These are phyloP conservation scores for Clarias gariepinus DNA, from an alignment of 2,113 vertebrate genomes.

Conservation along the genomic window DNA sequence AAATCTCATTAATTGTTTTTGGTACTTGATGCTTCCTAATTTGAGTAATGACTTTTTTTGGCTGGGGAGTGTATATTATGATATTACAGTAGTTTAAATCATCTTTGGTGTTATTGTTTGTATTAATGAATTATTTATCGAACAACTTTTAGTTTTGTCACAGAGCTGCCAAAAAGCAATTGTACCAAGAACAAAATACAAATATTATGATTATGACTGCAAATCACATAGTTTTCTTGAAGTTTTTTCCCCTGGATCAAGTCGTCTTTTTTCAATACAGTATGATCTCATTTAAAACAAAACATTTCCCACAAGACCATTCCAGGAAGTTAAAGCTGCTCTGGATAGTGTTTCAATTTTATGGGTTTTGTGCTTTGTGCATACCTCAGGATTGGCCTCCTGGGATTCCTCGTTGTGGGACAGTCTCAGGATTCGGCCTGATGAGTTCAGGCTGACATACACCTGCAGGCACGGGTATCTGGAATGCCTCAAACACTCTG, in stretches of 20 bases:
- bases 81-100: too few relatives aligned
- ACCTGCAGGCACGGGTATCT: conserved; percentile 93
- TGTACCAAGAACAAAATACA: neutral
- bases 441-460: conserved; percentile 85
- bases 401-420: conserved; percentile 88
- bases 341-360: neutral
- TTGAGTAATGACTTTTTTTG: too few relatives aligned
- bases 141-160: too few relatives aligned
- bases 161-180: neutral
- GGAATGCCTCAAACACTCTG: conserved; percentile 87
- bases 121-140: too few relatives aligned
- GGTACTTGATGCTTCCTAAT: too few relatives aligned
- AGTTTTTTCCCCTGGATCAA: neutral
- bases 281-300: neutral
- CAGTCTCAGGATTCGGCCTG: conserved; percentile 83
- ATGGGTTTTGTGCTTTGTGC: neutral
- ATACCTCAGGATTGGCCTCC: conserved; percentile 86
- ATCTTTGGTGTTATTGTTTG: too few relatives aligned
- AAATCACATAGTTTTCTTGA: too few relatives aligned
- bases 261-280: neutral
- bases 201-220: neutral
- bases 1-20: too few relatives aligned
- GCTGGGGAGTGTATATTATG: too few relatives aligned
- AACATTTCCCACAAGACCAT: neutral
- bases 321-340: neutral